Base-by-base conservation (phyloP, 2,113 vertebrate genomes). In the Silurus glanis region DNA sequence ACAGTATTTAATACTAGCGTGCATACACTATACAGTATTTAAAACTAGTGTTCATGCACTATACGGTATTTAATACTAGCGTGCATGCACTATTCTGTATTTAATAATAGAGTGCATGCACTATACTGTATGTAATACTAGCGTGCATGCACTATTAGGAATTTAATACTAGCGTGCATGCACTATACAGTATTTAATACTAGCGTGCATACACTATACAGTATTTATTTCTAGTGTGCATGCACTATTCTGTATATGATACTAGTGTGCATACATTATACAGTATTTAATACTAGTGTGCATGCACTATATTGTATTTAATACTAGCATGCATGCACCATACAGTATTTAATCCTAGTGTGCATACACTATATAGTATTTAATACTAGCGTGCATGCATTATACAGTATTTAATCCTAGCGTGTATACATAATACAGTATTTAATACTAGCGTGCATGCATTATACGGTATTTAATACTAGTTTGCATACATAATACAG, bases 151-250 rank as follows among this genome's bases (percentile, higher is more conserved):
- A 55, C 8, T 55, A 6, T 55, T 56, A 3, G n/a, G 58, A 5
- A 59, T 61, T 61, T 61, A 61, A 61, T 61, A 61, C 58, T 0
- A 21, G 61, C 9, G 23, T n/a, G 21, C 21, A 64, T 64, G 9
- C 61, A 4, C 6, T 61, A 21, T 3, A 0, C 21, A 0, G 21
- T 4, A n/a, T 64, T 64, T 64, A 64, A 9, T 10, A 23, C 7
- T 4, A n/a, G 7, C 3, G 2, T 64, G 7, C 61, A 64, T n/a
- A 0, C 21, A 10, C 8, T n/a, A 4, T 10, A 0, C 23, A 3
- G 61, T 10, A 10, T 64, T 64, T 64, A 64, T 3, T 12, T 12
- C 23, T 5, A 25, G 2, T 0, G 37, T 2, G 37, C 37, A 37
- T 37, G 37, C 2, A 37, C 3, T 37, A 37, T 37, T 2, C 3